Base-by-base conservation (phyloP, 2,888 invertebrate species). In the Adelphocoris suturalis region DNA sequence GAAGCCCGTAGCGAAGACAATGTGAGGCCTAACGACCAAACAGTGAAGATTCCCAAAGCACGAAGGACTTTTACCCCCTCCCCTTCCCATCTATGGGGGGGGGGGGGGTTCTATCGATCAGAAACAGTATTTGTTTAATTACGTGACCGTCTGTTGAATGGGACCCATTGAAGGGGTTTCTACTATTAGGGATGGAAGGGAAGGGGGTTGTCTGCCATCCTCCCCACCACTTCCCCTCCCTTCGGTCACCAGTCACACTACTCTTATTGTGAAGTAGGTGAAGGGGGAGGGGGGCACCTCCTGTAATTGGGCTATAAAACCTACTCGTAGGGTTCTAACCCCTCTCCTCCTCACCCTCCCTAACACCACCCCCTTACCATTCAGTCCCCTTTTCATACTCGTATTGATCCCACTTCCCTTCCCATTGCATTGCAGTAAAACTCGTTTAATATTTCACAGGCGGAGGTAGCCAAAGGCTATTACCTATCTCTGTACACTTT, bases 401-500 rank as follows among this genome's bases (percentile, higher is more conserved):
- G 89, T 89, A 89, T 89, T 89, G 89, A 89, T 89, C 89, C 84
- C 88, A 84, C 84, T 89, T 84, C 84, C 84, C 89, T 89, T 52
- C 89, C 88, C 89, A 89, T 89, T 89, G 84, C 89, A 89, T 89
- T 89, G 84, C 89, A 89, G 84, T 89, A 84, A 89, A 89, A 89
- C 89, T 89, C 89, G 89, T 89, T 89, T 89, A 89, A 89, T 89
- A 89, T 89, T 89, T 89, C 89, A 89, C 89, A 47, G 80, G 84
- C 84, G 89, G 37, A 89, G 82, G 84, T 84, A 84, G 89, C 89
- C 89, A 89, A 82, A 84, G 89, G 89, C 89, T 89, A 89, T 89
- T 89, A 89, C 89, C 89, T 89, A 89, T 89, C 89, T 89, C 89
- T 89, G 84, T 89, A 89, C 89, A 89, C 89, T 89, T 89, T 89